phyloP scores from a whole-genome alignment of 2,888 invertebrate genomes.

The Panopea generosa region DNA sequence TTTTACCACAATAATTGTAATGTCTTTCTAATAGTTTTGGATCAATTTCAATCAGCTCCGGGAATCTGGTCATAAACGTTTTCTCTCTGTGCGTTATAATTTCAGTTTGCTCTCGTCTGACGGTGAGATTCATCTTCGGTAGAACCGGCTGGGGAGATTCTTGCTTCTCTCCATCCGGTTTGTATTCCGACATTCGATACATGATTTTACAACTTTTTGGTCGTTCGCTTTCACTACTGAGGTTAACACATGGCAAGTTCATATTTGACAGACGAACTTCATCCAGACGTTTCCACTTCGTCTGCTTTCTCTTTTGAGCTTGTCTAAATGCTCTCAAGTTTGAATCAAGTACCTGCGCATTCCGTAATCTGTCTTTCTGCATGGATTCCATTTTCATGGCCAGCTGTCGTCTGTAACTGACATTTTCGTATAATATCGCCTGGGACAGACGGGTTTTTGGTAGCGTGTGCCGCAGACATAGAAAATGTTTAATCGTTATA shows the following conservation, averaged over 20 bases:
- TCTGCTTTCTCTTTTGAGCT: conserved; percentile 74
- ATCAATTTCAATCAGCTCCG: conserved; percentile 76
- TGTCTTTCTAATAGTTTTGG: conserved; percentile 70
- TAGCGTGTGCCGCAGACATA: conserved; percentile 76
- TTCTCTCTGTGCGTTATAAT: conserved; percentile 75
- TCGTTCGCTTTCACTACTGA: conserved; percentile 59
- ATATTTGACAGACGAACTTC: conserved; percentile 73
- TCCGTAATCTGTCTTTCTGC: conserved; percentile 64
- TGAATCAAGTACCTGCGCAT: conserved; percentile 72
- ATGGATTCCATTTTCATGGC: conserved; percentile 71
- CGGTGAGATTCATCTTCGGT: conserved; percentile 74
- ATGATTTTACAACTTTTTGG: conserved; percentile 71
- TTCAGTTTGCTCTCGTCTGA: conserved; percentile 76
- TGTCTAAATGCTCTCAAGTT: conserved; percentile 74
- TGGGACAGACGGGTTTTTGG: conserved; percentile 78
- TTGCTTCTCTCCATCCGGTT: conserved; percentile 57
- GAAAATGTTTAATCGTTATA: conserved; percentile 75
- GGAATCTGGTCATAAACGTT: conserved; percentile 77
- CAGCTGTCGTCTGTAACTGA: conserved; percentile 77
- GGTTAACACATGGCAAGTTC: conserved; percentile 73
- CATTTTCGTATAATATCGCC: conserved; percentile 79
- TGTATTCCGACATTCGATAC: conserved; percentile 73
- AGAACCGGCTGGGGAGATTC: conserved; percentile 58
- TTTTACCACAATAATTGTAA: conserved; percentile 73
- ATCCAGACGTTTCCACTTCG: conserved; percentile 79